Conservation (phyloP, 2,113 vertebrate species). For the Mormyrus lacerda region DNA sequence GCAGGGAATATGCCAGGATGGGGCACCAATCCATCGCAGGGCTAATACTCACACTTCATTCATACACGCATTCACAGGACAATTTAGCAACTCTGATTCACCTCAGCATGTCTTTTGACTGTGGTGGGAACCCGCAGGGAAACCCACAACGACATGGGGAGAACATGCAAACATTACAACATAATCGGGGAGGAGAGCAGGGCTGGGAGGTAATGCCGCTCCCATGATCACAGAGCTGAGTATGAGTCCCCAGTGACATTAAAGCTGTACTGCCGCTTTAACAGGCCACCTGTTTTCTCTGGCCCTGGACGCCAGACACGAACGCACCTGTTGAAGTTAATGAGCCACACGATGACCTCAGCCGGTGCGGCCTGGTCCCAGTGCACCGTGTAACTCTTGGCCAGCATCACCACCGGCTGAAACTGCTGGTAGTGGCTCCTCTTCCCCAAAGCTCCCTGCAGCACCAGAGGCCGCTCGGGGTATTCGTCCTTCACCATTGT, state of each 20-base stretch:
- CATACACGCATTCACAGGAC: background rate
- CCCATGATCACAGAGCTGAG: background rate
- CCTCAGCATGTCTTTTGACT: background rate
- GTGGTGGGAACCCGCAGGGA: background rate
- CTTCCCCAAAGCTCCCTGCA: conserved; percentile 84
- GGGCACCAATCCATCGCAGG: background rate
- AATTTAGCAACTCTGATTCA: background rate
- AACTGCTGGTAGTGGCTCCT: conserved; percentile 93
- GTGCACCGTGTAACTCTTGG: conserved; percentile 88
- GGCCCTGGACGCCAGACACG: background rate
- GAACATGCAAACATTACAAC: background rate
- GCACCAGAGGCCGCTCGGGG: conserved; percentile 66
- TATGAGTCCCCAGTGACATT: background rate
- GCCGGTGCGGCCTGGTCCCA: conserved; percentile 84
- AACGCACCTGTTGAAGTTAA: conserved; percentile 95
- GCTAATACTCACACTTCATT: background rate
- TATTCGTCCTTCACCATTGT: conserved; percentile 85
- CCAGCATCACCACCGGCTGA: conserved; percentile 83
- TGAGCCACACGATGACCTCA: conserved; percentile 88
- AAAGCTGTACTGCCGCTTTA: background rate
- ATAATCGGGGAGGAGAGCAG: background rate
- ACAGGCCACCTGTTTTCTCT: background rate
- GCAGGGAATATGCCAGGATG: background rate
- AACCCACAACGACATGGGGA: background rate
- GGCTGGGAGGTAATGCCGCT: background rate